Conservation (phyloP, 2,797 vertebrate species). For the Ara ararauna region DNA sequence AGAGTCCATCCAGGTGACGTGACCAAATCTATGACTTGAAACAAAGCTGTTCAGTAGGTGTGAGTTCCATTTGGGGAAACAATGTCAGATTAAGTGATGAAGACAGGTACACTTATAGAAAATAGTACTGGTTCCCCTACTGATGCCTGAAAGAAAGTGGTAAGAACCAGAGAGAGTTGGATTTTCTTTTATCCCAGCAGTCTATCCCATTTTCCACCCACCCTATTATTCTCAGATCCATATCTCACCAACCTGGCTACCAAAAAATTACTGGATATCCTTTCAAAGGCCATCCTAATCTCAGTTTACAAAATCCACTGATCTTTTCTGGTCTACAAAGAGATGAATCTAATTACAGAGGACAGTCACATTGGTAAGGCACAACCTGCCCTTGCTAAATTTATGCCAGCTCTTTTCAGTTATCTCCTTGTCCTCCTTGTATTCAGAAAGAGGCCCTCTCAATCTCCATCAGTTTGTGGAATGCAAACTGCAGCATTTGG, state of each 20-base stretch:
- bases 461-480: rapidly evolving
- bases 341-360: background rate
- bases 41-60: background rate
- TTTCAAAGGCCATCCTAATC: background rate
- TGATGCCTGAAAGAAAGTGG: background rate
- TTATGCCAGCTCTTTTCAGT: background rate
- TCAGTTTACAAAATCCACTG: background rate
- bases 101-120: background rate
- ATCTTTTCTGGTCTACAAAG: background rate
- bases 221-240: background rate
- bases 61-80: background rate
- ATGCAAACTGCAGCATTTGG: background rate
- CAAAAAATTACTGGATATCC: background rate
- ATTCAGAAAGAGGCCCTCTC: background rate
- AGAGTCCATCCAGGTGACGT: background rate
- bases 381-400: background rate
- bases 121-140: background rate
- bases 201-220: background rate
- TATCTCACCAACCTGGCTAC: background rate
- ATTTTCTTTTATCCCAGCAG: background rate
- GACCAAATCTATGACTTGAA: background rate
- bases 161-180: background rate
- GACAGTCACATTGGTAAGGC: background rate
- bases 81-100: background rate
- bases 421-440: background rate